Percentiles rank a stretch among this genome's conserved stretches.
Evolutionary conservation across 2,888 invertebrate genomes (phyloP).

Genomic region (Tiliacea citrago): DNA sequence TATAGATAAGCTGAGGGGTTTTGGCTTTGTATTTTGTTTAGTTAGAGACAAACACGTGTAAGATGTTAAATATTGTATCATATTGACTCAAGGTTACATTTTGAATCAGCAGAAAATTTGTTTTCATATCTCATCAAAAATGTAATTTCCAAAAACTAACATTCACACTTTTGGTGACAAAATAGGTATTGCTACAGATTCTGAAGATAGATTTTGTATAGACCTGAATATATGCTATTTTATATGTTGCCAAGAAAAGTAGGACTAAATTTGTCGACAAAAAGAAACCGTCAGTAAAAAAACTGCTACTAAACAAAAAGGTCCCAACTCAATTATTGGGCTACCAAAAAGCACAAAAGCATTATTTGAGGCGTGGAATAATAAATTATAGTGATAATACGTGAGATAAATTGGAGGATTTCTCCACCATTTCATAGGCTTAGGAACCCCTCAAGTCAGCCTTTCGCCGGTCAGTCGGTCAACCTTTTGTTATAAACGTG

Average conservation of each 20-base stretch:
- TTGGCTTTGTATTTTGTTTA: conserved; percentile 19
- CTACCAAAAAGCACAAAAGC: conserved; percentile 29
- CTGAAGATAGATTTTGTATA: background rate
- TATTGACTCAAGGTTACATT: background rate
- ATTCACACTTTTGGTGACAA: background rate
- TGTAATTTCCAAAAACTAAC: background rate
- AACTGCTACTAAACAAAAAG: background rate
- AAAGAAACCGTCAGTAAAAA: background rate
- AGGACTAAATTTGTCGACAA: background rate
- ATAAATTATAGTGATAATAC: conserved; percentile 66
- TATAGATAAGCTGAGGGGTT: background rate
- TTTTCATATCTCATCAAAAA: conserved; percentile 19
- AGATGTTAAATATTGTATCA: background rate
- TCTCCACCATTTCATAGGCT: conserved; percentile 61
- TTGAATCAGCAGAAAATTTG: conserved; percentile 27
- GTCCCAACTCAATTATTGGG: conserved; percentile 41
- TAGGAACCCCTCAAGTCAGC: conserved; percentile 57
- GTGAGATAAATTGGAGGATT: conserved; percentile 69
- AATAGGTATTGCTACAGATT: background rate
- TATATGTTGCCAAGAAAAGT: background rate
- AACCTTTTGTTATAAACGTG: conserved; percentile 73
- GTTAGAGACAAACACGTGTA: conserved; percentile 3
- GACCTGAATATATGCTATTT: background rate
- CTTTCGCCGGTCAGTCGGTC: conserved; percentile 69
- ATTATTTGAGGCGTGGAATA: conserved; percentile 49